Evolutionary conservation across 2,113 vertebrate genomes (phyloP).

Genomic region (Stomatorhinus ivindoensis): DNA sequence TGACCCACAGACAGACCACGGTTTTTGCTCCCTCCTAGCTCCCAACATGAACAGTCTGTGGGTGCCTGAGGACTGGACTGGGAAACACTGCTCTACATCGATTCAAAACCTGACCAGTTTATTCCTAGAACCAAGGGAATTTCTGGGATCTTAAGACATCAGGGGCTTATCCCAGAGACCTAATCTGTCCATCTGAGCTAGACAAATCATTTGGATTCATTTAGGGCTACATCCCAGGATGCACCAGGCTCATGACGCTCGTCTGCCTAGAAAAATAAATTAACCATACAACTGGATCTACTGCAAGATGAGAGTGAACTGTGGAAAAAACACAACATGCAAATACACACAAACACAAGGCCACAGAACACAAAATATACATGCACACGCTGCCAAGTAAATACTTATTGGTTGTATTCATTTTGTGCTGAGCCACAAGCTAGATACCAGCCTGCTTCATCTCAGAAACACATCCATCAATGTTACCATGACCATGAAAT

Average conservation of each 20-base stretch:
- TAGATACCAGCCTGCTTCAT: conserved; percentile 27
- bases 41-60: not conserved
- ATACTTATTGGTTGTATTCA: conserved; percentile 1
- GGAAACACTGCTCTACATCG: not conserved
- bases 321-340: not conserved
- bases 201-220: not conserved
- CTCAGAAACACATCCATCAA: conserved; percentile 26
- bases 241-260: not conserved
- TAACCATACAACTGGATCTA: not conserved
- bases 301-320: not conserved
- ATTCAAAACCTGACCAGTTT: not conserved
- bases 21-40: not conserved
- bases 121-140: not conserved
- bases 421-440: conserved; percentile 23
- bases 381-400: not conserved
- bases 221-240: not conserved
- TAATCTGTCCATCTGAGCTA: not conserved
- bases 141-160: not conserved
- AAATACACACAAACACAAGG: not conserved
- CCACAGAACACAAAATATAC: not conserved
- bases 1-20: not conserved
- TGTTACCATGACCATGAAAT: conserved; percentile 33
- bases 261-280: not conserved
- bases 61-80: not conserved
- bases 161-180: not conserved